Evolutionary conservation across 2,113 vertebrate genomes (phyloP), one percentile per base, ranked within the genome.

Genomic region (Toxotes jaculatrix): DNA sequence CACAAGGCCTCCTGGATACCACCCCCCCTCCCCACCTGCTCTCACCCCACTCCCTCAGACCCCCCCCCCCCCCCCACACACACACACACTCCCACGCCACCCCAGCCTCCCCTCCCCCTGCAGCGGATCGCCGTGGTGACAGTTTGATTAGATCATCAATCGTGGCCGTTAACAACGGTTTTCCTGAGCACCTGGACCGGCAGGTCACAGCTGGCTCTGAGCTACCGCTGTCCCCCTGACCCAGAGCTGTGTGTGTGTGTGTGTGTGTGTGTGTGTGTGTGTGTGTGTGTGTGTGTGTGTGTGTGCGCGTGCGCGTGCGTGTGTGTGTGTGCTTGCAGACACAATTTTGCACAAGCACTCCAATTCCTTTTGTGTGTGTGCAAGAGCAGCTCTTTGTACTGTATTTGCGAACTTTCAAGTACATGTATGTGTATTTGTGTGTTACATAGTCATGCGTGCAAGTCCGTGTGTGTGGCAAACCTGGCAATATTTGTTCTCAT

Each of bases 71-170:
- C 40, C 4, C n/a, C 51, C 53, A 16, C 55, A 64, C 55, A 23
- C 53, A 43, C 47, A 71, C 49, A 77, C 61, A 40, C 62, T 65
- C 75, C 53, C 74, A 78, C 74, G 13, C 55, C 82, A 62, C 55
- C 84, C 34, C 57, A 56, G n/a, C 77, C 60, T 55, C 74, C 85
- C 73, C 85, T 95, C 94, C 94, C 96, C 96, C 96, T 95, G 96
- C 95, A 94, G 95, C 95, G 95, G 95, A 95, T 96, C 95, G 95
- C 95, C 93, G 96, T 96, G 92, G 97, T 97, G 97, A 98, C 97
- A 98, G 96, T 96, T 98, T 98, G 97, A 98, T 98, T 98, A 97
- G 97, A 96, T 97, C 97, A 98, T 98, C 97, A 98, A 98, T 98
- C 97, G 96, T 98, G 95, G 95, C 97, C 95, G 96, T 96, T 98